Evolutionary conservation across 2,888 invertebrate species (phyloP), one percentile per base, ranked within the genome.

Genomic region (Hirtodrosophila alboralis): DNA sequence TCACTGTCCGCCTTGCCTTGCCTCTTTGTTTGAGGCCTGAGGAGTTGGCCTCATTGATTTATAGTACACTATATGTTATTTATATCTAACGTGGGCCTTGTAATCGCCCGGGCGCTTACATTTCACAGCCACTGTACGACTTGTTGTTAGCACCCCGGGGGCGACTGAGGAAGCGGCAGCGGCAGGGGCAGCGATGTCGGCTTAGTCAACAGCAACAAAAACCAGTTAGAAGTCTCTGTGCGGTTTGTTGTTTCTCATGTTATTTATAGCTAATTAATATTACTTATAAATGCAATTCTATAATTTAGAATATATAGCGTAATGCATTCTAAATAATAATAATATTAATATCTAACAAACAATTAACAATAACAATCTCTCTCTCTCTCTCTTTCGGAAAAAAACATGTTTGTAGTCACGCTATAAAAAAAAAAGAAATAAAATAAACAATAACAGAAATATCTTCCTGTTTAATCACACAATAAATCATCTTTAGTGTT

Each of bases 241-340:
- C 59, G 31, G 64, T 59, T 54, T n/a, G n/a, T n/a, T n/a, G 65
- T 75, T 78, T 75, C 78, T 75, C 81, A 62, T 84, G 71, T 84
- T 81, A 74, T 81, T 81, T 81, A 84, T 80, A 66, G 84, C 81
- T 83, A 78, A 84, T 83, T 83, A 83, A 83, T 84, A 81, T 81
- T 76, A 84, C 71, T 84, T 84, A 75, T 80, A 84, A 80, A 84
- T 81, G 81, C 81, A 75, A 74, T 84, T 81, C 84, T 74, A 81
- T 84, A 75, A 80, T 81, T 84, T 69, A 73, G 64, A 77, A 84
- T 83, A 80, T 71, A 59, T 67, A 58, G 65, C 60, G 28, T 41
- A 65, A 44, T 77, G 81, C 69, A 66, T 66, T 73, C 60, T 56
- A 75, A 57, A 78, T 69, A 63, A 69, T 65, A 70, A n/a, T n/a